Evolutionary conservation across 2,113 vertebrate species (phyloP).

Genomic region (Macquaria australasica): DNA sequence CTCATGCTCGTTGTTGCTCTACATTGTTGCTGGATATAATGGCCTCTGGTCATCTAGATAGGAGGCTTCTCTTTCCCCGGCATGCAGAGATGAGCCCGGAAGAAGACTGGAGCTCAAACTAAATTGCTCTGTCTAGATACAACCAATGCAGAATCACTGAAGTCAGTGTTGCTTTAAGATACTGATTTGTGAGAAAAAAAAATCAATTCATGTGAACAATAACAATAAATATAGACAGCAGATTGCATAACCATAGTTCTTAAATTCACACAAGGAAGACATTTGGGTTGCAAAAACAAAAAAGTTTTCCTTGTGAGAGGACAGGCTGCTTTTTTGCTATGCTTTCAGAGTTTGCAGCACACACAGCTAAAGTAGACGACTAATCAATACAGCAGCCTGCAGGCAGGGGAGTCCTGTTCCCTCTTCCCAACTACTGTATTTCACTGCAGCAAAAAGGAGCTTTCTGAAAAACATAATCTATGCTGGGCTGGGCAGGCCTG

Average conservation of each 20-base stretch:
- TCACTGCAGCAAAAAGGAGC: slow-evolving; percentile 77
- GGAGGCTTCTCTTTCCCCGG: slow-evolving; percentile 5
- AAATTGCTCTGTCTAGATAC: slow-evolving; percentile 40
- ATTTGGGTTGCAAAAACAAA: slow-evolving; percentile 24
- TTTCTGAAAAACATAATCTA: slow-evolving; percentile 58
- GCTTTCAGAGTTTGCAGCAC: slow-evolving; percentile 69
- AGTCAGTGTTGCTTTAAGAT: not conserved
- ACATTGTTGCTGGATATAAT: slow-evolving; percentile 19
- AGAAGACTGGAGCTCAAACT: slow-evolving; percentile 16
- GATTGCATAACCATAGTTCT: not conserved
- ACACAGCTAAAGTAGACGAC: slow-evolving; percentile 73
- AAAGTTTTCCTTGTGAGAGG: slow-evolving; percentile 27
- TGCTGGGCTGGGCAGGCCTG: slow-evolving; percentile 14
- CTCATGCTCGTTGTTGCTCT: not conserved
- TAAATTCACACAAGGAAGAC: slow-evolving; percentile 2
- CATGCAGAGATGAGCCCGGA: slow-evolving; percentile 19
- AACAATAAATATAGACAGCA: not conserved
- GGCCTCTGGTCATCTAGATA: slow-evolving; percentile 49
- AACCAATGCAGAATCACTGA: not conserved
- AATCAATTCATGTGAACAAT: not conserved
- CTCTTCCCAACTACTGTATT: slow-evolving; percentile 60
- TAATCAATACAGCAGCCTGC: slow-evolving; percentile 78
- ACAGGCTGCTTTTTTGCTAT: slow-evolving; percentile 42
- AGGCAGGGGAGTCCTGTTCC: slow-evolving; percentile 65
- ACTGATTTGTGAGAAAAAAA: not conserved